These are phyloP conservation scores for Diachrysia chrysitis DNA, from an alignment of 2,888 invertebrate genomes.

Conservation along the genomic window DNA sequence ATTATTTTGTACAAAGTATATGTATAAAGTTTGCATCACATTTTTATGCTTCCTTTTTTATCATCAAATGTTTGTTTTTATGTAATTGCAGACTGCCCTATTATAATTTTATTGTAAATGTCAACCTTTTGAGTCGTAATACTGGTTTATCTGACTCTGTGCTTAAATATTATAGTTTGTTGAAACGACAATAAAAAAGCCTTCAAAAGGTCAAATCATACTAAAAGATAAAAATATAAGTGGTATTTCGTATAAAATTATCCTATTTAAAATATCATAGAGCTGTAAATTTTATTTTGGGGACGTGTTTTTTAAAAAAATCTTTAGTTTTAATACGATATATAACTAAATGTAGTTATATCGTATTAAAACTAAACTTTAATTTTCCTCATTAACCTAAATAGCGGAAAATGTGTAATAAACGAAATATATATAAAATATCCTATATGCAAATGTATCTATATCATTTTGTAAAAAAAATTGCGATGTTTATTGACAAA, in stretches of 20 bases:
- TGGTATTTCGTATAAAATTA: constrained; percentile 9
- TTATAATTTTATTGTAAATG: constrained; percentile 17
- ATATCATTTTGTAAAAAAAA: no score
- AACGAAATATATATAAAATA: no score
- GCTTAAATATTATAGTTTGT: constrained; percentile 7
- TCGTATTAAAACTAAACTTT: no score
- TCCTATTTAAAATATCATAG: constrained; percentile 19
- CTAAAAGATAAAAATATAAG: constrained; percentile 10
- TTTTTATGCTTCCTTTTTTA: no score
- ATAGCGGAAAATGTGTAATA: no score
- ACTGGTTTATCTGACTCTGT: constrained; percentile 15
- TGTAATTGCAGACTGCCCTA: background rate
- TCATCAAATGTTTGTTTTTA: background rate
- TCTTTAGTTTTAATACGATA: no score
- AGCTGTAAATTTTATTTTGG: background rate
- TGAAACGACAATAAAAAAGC: constrained; percentile 5
- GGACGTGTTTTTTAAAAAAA: background rate
- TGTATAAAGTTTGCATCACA: no score
- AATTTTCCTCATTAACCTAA: no score
- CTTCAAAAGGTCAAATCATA: background rate
- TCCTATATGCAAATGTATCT: no score
- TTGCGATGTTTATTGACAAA: no score
- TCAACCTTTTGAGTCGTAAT: constrained; percentile 9
- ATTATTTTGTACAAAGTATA: no score
- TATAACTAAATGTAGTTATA: no score